Percentiles rank a stretch among this genome's conserved stretches.
Evolutionary conservation across 2,113 vertebrate genomes (phyloP).

Genomic region (Micronycteris hirsuta): DNA sequence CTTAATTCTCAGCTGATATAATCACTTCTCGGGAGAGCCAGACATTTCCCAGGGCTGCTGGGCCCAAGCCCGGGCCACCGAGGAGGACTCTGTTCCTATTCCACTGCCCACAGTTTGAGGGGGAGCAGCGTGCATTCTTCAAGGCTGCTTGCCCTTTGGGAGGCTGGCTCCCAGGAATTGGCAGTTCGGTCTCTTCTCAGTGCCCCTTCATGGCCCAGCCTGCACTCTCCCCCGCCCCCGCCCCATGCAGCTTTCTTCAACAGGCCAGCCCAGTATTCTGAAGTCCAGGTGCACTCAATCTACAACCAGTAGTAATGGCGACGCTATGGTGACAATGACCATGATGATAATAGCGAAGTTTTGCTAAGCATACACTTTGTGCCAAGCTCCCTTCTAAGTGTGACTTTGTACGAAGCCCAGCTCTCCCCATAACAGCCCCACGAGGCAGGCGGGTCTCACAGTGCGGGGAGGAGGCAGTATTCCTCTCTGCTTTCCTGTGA

Average conservation of each 20-base stretch:
- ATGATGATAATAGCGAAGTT: not conserved
- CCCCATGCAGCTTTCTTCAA: not conserved
- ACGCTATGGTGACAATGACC: fast-evolving
- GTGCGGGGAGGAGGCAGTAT: not conserved
- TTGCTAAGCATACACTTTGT: not conserved
- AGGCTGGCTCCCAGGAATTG: not conserved
- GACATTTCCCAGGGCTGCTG: not conserved
- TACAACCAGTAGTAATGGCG: not conserved
- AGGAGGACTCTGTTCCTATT: not conserved
- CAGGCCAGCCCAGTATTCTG: not conserved
- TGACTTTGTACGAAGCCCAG: not conserved
- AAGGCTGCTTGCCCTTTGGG: not conserved
- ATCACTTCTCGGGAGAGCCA: not conserved
- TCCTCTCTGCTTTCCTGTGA: not conserved
- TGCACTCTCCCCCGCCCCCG: too few relatives aligned
- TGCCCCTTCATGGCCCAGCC: not conserved
- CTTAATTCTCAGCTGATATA: not conserved
- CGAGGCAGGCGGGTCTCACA: not conserved
- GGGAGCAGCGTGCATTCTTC: not conserved
- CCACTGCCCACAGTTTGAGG: not conserved
- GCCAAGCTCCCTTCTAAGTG: not conserved
- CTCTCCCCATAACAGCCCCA: not conserved
- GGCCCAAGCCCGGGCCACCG: not conserved
- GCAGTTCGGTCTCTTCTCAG: not conserved
- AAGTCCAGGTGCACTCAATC: not conserved